Evolutionary conservation across 2,797 vertebrate species (phyloP).

Genomic region (Peromyscus nudipes): DNA sequence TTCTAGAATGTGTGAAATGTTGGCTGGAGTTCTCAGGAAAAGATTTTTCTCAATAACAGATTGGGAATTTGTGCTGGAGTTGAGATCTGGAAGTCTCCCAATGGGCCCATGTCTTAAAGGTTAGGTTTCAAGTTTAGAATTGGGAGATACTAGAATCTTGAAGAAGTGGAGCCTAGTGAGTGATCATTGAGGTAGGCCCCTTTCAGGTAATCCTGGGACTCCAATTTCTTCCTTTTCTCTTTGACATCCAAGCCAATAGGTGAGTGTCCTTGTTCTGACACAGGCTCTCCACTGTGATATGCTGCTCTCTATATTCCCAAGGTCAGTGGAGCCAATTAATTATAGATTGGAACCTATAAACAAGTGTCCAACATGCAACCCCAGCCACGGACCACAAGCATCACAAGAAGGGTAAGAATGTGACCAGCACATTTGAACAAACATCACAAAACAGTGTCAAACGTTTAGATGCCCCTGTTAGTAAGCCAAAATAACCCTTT

Average conservation of each 20-base stretch:
- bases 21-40: neutral
- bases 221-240: neutral
- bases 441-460: neutral
- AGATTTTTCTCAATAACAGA: conserved; percentile 4
- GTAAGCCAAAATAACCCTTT: neutral
- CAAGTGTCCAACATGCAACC: neutral
- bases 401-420: neutral
- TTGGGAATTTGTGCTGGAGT: neutral
- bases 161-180: neutral
- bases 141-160: neutral
- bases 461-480: neutral
- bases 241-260: no score
- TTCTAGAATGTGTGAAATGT: neutral
- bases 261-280: neutral
- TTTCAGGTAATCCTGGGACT: neutral
- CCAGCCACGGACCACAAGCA: neutral
- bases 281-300: no score
- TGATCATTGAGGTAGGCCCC: no score
- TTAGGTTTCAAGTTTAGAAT: neutral
- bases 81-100: neutral
- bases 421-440: neutral
- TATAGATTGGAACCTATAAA: neutral
- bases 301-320: neutral
- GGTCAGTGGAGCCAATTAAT: no score
- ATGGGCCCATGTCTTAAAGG: neutral